Percentiles rank a stretch among this genome's conserved stretches.
Conservation (phyloP, 2,797 vertebrate species). For the Meda fulgida region DNA sequence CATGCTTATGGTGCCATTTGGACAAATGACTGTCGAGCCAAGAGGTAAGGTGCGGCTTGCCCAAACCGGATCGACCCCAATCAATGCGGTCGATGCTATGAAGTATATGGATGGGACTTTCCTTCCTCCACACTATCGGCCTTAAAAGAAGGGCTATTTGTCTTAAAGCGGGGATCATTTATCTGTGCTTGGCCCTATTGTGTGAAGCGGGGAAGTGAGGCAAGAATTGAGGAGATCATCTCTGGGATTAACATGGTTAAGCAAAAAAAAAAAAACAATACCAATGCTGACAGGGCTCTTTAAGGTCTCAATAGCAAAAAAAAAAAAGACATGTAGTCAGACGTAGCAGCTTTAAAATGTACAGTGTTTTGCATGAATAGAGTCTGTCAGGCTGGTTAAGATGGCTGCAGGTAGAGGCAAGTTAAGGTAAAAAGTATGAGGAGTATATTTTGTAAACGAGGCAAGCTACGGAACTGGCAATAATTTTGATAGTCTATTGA, state of each 20-base stretch:
- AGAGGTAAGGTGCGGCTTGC: background rate
- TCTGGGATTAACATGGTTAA: background rate
- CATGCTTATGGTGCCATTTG: background rate
- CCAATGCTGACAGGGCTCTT: background rate
- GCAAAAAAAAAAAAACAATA: background rate
- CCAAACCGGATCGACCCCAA: constrained; percentile 6
- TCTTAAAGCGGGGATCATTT: constrained; percentile 19
- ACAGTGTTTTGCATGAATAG: background rate
- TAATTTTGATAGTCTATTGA: background rate
- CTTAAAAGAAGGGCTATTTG: constrained; percentile 6
- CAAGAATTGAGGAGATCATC: background rate
- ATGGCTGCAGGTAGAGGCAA: background rate
- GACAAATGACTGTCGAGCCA: constrained; percentile 34
- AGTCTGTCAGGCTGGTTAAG: background rate
- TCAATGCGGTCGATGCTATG: constrained; percentile 3
- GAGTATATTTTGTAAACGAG: background rate
- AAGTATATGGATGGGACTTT: constrained; percentile 29
- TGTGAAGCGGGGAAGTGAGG: background rate
- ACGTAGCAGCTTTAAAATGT: background rate
- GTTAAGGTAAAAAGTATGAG: background rate
- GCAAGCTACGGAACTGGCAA: background rate
- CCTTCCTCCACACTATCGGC: background rate
- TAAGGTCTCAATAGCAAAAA: background rate
- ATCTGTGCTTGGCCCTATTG: background rate
- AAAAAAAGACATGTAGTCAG: background rate